Evolutionary conservation across 1,140 invertebrate genomes (phyloP), one percentile per base, ranked within the genome.

Genomic region (Venturia canescens): DNA sequence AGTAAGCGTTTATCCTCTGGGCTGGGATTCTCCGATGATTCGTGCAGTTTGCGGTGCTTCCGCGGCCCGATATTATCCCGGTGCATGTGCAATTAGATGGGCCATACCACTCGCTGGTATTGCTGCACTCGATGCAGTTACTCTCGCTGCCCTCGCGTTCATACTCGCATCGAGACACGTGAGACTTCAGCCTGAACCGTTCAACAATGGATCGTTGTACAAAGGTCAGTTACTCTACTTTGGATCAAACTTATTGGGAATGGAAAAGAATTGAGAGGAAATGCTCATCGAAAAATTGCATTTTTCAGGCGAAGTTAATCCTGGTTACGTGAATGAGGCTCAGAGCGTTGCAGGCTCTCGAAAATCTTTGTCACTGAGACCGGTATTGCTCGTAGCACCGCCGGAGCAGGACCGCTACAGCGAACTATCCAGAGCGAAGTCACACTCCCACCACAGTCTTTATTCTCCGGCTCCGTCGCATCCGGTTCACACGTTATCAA

Each of bases 21-120:
- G 97, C 9, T 99, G 98, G 98, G 96, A 97, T 87, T 94, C 97
- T 16, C 93, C 94, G 0, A 92, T 94, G 79, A 96, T 99, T 11
- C 94, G 95, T 74, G 94, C 95, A 83, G 96, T 98, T 0, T 99
- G 98, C 88, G 98, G 98, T 0, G 93, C 95, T 15, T 93, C 95
- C 11, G 95, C 97, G 94, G 86, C 93, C 29, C 91, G 93, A 34
- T 97, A 95, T 88, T 91, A 94, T 83, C 92, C 96, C 83, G 96
- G 96, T 57, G 94, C 95, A 13, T 99, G 98, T 89, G 95, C 95
- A 50, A 94, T 99, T 21, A 94, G 98, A 83, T 99, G 98, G 98
- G 98, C 98, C 0, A 99, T 98, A 92, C 94, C 98, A 9, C 93
- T 99, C 80, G 98, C 98, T 16, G 96, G 98, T 71, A 98, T 99